Base-by-base conservation (phyloP, 1,140 invertebrate species). In the Euglossa dilemma region DNA sequence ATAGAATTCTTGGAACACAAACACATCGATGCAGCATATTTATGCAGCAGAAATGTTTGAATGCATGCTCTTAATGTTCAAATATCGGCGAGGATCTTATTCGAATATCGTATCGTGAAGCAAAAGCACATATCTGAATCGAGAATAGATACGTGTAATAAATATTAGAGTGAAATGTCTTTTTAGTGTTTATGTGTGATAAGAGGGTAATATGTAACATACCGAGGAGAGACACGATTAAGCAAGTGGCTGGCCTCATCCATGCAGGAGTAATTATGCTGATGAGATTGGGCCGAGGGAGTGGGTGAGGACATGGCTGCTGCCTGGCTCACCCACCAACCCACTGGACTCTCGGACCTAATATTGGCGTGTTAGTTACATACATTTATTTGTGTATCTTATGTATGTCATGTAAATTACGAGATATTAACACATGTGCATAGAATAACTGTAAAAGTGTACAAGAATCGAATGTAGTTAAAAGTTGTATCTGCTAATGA, bases 261-360 rank as follows among this genome's bases (percentile, higher is more conserved):
- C 92, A 92, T 93, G 92, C 93, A 94, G 92, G 90, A 91, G 85
- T 91, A 90, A 91, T 94, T 93, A 91, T 92, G 91, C 75, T 92
- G 93, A 85, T 92, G 91, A 91, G 91, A 93, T 90, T 92, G 90
- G 64, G 89, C 86, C 76, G 93, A 94, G 89, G 92, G 89, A 88
- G 93, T 93, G 88, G 92, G 93, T 91, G 94, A 94, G 91, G 92
- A 93, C 92, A 94, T 94, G 88, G 93, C 93, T 87, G 93, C 93
- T 80, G 92, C 93, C 91, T 94, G 93, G 90, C 93, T 94, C 90
- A 94, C 93, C 93, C 93, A 94, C 90, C 92, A 93, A 87, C 92
- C 94, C 89, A 93, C 91, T 88, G 93, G 93, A 92, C 93, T 94
- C 91, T 94, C 93, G 78, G 93, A 93, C 92, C 93, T 94, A 90